Evolutionary conservation across 2,888 invertebrate genomes (phyloP).

Genomic region (Thymelicus acteon): DNA sequence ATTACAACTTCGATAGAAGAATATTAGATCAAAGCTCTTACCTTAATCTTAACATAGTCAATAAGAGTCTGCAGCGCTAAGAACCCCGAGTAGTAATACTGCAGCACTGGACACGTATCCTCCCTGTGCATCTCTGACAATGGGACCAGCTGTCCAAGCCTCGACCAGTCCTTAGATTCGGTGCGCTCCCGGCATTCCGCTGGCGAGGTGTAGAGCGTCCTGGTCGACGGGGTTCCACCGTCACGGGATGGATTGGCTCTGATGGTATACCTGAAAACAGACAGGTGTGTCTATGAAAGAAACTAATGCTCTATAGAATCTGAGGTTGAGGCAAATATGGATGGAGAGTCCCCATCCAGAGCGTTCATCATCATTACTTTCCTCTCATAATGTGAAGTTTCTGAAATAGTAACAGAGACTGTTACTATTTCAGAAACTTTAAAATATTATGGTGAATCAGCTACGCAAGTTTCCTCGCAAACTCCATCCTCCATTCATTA

Average conservation of each 20-base stretch:
- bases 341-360: no score
- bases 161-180: slow-evolving; percentile 82
- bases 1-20: no score
- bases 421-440: no score
- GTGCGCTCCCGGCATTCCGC: slow-evolving; percentile 88
- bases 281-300: neutral
- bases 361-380: no score
- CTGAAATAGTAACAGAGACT: no score
- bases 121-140: slow-evolving; percentile 87
- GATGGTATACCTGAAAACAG: slow-evolving; percentile 86
- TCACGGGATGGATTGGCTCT: slow-evolving; percentile 88
- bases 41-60: slow-evolving; percentile 90
- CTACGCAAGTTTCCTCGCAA: no score
- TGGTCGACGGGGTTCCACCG: slow-evolving; percentile 87
- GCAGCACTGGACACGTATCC: slow-evolving; percentile 90
- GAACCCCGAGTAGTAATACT: slow-evolving; percentile 91
- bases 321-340: no score
- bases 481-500: no score
- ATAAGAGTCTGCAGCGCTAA: slow-evolving; percentile 89
- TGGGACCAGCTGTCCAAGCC: slow-evolving; percentile 73
- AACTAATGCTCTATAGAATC: no score
- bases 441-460: no score
- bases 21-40: slow-evolving; percentile 53
- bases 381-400: no score
- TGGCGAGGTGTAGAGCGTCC: slow-evolving; percentile 86